Evolutionary conservation across 2,888 invertebrate species (phyloP).

Genomic region (Metallyticus violacea): DNA sequence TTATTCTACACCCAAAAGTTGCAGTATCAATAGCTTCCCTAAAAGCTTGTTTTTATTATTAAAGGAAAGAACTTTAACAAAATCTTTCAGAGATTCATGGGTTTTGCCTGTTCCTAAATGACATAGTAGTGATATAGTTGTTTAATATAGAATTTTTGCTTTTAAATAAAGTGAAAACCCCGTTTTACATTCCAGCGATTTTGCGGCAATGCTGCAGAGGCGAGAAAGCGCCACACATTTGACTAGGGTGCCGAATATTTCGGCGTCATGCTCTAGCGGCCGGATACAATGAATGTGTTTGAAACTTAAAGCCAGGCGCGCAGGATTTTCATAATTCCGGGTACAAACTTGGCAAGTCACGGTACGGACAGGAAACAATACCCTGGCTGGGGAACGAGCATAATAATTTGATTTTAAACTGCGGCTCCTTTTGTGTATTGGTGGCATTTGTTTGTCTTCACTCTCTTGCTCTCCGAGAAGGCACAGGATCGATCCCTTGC

Average conservation of each 20-base stretch:
- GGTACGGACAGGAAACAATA: background rate
- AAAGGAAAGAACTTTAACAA: too few species aligned
- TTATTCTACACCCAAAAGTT: too few species aligned
- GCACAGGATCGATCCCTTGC: background rate
- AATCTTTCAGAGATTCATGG: too few species aligned
- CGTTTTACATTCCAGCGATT: too few species aligned
- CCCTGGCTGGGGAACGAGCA: background rate
- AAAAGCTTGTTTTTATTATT: too few species aligned
- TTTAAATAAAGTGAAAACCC: too few species aligned
- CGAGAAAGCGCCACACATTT: background rate
- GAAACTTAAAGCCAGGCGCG: background rate
- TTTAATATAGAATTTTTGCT: too few species aligned
- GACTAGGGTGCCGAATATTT: background rate
- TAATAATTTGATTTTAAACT: background rate
- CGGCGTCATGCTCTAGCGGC: background rate
- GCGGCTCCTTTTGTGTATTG: background rate
- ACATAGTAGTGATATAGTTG: too few species aligned
- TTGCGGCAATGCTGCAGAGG: background rate
- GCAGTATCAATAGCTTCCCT: too few species aligned
- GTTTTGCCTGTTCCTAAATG: too few species aligned
- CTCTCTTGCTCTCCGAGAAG: too few species aligned
- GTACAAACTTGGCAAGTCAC: background rate
- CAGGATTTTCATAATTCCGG: background rate
- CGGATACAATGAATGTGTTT: background rate
- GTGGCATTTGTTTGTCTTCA: background rate